phyloP scores from a whole-genome alignment of 1,140 invertebrate species.

The Drosophila kanapiae region DNA sequence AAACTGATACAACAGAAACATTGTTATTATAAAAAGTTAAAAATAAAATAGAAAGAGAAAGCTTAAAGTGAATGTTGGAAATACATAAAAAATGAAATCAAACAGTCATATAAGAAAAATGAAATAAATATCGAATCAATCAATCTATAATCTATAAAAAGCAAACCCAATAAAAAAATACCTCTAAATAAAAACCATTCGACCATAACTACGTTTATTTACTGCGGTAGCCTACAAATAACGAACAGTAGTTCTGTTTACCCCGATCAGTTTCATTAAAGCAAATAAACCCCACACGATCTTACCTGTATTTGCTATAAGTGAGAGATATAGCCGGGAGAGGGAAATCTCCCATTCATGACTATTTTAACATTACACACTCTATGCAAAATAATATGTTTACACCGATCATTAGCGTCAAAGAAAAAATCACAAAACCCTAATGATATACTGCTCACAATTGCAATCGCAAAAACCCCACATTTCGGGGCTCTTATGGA shows the following conservation, averaged over 20 bases:
- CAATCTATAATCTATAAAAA: background rate
- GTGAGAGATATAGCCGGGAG: conserved; percentile 7
- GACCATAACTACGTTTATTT: background rate
- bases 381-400: conserved; percentile 25
- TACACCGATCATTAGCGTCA: conserved; percentile 20
- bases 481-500: conserved; percentile 15
- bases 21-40: background rate
- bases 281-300: conserved; percentile 6
- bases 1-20: too few relatives aligned
- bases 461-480: conserved; percentile 32
- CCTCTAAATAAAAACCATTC: background rate
- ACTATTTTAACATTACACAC: conserved; percentile 18
- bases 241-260: conserved; percentile 7
- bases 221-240: background rate
- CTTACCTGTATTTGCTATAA: background rate
- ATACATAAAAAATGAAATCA: background rate
- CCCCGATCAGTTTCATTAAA: conserved; percentile 7
- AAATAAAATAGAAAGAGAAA: conserved; percentile 3
- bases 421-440: conserved; percentile 33
- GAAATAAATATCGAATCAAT: background rate
- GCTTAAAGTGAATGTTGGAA: conserved; percentile 1
- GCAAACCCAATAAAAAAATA: background rate
- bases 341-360: conserved; percentile 29
- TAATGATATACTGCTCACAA: conserved; percentile 25
- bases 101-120: background rate